These are phyloP conservation scores for Spodoptera exigua DNA, from an alignment of 2,888 invertebrate genomes.

Conservation along the genomic window DNA sequence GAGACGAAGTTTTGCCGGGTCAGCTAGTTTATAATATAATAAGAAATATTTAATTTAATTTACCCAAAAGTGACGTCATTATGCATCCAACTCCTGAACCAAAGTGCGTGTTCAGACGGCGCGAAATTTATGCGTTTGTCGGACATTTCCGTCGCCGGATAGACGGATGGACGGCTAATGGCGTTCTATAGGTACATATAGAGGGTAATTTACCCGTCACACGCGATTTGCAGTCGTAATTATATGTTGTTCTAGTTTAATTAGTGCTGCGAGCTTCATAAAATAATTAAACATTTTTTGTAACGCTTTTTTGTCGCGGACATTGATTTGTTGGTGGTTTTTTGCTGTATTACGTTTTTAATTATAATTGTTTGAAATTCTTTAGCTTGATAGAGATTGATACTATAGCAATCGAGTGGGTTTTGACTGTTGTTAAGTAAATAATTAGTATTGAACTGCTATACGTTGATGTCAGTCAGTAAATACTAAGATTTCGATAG, in stretches of 20 bases:
- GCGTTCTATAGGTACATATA: constrained; percentile 2
- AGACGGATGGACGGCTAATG: constrained; percentile 47
- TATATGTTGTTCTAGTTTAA: constrained; percentile 31
- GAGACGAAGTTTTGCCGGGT: too few relatives aligned
- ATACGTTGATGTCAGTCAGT: too few relatives aligned
- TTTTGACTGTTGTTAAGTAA: too few relatives aligned
- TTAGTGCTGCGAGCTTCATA: constrained; percentile 21
- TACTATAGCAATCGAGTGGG: too few relatives aligned
- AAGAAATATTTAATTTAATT: background rate
- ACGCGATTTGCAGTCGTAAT: constrained; percentile 41
- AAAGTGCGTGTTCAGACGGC: constrained; percentile 38
- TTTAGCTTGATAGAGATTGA: too few relatives aligned
- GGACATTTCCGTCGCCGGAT: constrained; percentile 43
- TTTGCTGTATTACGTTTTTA: background rate
- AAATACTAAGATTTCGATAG: too few relatives aligned
- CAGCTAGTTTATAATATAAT: background rate
- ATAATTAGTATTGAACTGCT: too few relatives aligned
- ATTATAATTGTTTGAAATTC: too few relatives aligned
- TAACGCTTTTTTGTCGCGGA: background rate
- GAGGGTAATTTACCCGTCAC: constrained; percentile 41
- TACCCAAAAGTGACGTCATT: constrained; percentile 24
- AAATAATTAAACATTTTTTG: background rate
- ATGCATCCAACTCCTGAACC: constrained; percentile 25
- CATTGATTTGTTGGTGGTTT: background rate
- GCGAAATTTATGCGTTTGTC: constrained; percentile 55